Conservation (phyloP, 2,797 vertebrate species). For the Anguilla megastoma region DNA sequence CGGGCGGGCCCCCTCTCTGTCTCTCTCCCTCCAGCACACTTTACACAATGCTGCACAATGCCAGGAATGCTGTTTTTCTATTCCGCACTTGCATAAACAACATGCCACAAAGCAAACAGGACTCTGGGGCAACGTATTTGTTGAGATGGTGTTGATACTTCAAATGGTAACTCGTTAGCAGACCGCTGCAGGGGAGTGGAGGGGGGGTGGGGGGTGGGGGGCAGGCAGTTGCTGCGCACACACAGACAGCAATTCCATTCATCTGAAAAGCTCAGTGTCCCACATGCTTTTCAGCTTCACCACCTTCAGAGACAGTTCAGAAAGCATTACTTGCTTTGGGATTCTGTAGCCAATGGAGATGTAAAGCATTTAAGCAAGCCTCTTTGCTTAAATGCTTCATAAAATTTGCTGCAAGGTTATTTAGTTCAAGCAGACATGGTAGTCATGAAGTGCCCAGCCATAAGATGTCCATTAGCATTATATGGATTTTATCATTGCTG, state of each 20-base stretch:
- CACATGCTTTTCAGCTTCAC: neutral
- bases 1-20: constrained; percentile 20
- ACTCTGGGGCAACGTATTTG: neutral
- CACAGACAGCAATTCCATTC: neutral
- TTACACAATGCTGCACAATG: constrained; percentile 39
- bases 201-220: too few species aligned
- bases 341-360: neutral
- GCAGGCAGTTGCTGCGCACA: neutral
- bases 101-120: constrained; percentile 44
- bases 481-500: neutral
- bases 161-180: constrained; percentile 36
- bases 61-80: constrained; percentile 46
- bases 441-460: neutral
- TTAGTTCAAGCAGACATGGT: neutral
- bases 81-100: constrained; percentile 48
- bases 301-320: neutral
- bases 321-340: neutral
- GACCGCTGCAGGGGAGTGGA: neutral
- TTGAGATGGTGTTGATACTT: constrained; percentile 16
- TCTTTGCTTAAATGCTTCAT: neutral
- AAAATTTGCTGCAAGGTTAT: neutral
- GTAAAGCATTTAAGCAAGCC: neutral
- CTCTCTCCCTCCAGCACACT: constrained; percentile 21
- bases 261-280: constrained; percentile 37
- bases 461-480: neutral